phyloP scores from a whole-genome alignment of 2,888 invertebrate genomes.

The Oxytorus armatus region DNA sequence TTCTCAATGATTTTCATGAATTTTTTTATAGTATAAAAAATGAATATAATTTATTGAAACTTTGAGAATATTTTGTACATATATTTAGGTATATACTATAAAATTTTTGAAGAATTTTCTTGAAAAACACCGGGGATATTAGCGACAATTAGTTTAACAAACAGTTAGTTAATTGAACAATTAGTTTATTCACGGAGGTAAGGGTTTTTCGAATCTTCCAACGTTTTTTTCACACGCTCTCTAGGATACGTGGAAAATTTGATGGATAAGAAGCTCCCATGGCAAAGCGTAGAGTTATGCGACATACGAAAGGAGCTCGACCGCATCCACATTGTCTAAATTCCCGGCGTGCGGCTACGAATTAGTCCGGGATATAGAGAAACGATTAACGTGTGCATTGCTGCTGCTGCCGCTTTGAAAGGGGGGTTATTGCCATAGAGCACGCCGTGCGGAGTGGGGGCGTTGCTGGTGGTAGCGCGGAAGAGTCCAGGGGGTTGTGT shows the following conservation, averaged over 20 bases:
- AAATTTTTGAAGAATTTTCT: no score
- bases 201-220: slow-evolving; percentile 9
- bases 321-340: slow-evolving; percentile 77
- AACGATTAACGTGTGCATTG: slow-evolving; percentile 77
- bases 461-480: slow-evolving; percentile 70
- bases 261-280: slow-evolving; percentile 50
- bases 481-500: slow-evolving; percentile 58
- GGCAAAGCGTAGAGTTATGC: slow-evolving; percentile 48
- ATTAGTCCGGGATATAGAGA: slow-evolving; percentile 76
- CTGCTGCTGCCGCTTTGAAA: slow-evolving; percentile 69
- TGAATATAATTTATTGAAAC: no score
- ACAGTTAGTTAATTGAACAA: no score
- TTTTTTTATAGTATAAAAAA: no score
- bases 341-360: slow-evolving; percentile 75
- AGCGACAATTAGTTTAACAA: no score
- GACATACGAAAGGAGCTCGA: slow-evolving; percentile 53
- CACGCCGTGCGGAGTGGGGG: slow-evolving; percentile 67
- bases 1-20: no score
- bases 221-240: slow-evolving; percentile 67
- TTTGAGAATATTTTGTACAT: no score
- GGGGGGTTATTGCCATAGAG: slow-evolving; percentile 66
- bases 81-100: no score
- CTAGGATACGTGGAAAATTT: slow-evolving; percentile 36
- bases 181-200: not conserved
- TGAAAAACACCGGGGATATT: no score